Base-by-base conservation (phyloP, 2,888 invertebrate species). In the Junonia oenone region DNA sequence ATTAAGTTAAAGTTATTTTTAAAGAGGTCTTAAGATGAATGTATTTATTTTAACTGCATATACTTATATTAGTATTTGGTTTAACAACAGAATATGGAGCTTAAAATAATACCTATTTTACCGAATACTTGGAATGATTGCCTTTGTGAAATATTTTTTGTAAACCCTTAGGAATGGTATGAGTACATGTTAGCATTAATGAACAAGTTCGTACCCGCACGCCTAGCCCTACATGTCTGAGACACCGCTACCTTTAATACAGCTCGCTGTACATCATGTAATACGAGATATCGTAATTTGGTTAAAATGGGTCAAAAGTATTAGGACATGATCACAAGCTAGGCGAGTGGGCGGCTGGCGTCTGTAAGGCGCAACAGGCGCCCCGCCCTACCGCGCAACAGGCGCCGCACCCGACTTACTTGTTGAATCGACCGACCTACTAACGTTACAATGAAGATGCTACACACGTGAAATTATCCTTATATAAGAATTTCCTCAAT, bases 401-500 rank as follows among this genome's bases (percentile, higher is more conserved):
- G 85, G 84, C 83, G 76, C 81, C 76, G 78, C 77, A 73, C 78
- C 81, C 78, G 78, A 77, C 78, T 81, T 83, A 86, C 88, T 89
- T 90, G 89, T 90, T 90, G 89, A 89, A 90, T 89, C 88, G 89
- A 90, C 88, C 89, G 89, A 90, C 89, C 89, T 89, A 89, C 78
- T 86, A 88, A 90, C 82, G 83, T 76, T 74, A 68, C 76, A 72
- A 73, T 71, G 74, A 83, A 83, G 79, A 78, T 74, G 75, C 68
- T 69, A 73, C 75, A 75, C 74, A 76, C 76, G 68, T 63, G 58
- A 68, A 63, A 68, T 66, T 63, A 63, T 65, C 61, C 50, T 49
- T 53, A 45, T 26, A 33, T 31, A 48, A 38, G 40, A 53, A 47
- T 13, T 17, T 9, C 11, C 15, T 17, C 45, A 60, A 56, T 43